Conservation (phyloP, 2,113 vertebrate genomes). For the Daubentonia madagascariensis region DNA sequence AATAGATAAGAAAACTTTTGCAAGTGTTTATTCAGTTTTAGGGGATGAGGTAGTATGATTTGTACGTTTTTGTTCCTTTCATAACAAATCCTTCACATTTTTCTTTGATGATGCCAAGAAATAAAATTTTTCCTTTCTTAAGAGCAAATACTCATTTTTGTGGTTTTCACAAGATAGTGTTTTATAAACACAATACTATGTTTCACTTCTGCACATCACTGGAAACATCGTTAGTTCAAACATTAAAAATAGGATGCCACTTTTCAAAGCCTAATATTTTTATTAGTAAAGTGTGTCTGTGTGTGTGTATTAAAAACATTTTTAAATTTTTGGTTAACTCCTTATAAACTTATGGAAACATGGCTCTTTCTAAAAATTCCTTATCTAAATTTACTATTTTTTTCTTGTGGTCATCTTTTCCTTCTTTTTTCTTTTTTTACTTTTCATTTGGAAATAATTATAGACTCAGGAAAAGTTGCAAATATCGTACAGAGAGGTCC, state of each 20-base stretch:
- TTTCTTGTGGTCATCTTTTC: not conserved
- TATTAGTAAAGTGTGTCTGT: not conserved
- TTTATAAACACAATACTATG: not conserved
- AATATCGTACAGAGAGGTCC: not conserved
- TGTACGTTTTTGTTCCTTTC: constrained; percentile 51
- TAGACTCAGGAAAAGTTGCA: not conserved
- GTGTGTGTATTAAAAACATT: not conserved
- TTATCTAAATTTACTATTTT: not conserved
- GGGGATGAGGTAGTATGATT: constrained; percentile 14
- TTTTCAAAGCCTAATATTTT: constrained; percentile 17
- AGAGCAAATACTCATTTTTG: constrained; percentile 54
- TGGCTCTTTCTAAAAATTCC: not conserved
- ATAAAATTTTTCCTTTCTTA: constrained; percentile 22
- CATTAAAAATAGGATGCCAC: not conserved
- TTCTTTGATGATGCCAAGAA: constrained; percentile 65
- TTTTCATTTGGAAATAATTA: not conserved
- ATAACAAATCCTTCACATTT: constrained; percentile 60
- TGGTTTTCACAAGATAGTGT: constrained; percentile 54
- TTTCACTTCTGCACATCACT: not conserved
- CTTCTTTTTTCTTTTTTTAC: too few relatives aligned
- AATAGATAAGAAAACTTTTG: constrained; percentile 50
- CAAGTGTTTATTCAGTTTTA: constrained; percentile 59
- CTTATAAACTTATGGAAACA: not conserved
- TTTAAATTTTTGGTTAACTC: constrained; percentile 4
- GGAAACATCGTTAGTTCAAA: constrained; percentile 7